Percentiles rank a stretch among this genome's conserved stretches.
Conservation (phyloP, 1,140 invertebrate species). For the Bombus breviceps region DNA sequence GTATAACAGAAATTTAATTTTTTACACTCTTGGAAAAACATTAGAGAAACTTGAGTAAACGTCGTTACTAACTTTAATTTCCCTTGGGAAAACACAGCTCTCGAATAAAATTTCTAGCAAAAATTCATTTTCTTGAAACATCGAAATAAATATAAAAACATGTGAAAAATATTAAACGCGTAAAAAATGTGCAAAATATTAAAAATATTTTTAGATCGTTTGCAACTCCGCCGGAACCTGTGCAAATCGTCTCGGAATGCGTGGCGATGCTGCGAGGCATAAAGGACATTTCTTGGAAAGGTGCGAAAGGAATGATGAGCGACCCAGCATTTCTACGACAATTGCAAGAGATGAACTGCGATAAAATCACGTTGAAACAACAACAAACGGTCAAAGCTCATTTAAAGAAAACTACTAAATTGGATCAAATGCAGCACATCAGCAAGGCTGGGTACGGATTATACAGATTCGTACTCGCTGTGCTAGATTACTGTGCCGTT, state of each 20-base stretch:
- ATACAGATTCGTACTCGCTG: conserved; percentile 92
- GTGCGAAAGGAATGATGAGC: conserved; percentile 94
- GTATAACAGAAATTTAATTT: neutral
- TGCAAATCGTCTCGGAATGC: conserved; percentile 94
- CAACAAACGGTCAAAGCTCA: conserved; percentile 87
- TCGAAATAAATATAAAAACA: neutral
- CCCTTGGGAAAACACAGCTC: neutral
- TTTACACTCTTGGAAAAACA: too few relatives aligned
- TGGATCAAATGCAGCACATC: conserved; percentile 89
- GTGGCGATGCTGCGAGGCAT: conserved; percentile 91
- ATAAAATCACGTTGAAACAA: conserved; percentile 89
- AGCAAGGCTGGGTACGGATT: conserved; percentile 92
- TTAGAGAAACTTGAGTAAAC: neutral
- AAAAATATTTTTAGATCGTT: conserved; percentile 85
- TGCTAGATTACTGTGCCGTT: conserved; percentile 93
- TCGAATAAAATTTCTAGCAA: neutral
- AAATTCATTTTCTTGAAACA: neutral
- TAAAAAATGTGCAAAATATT: too few relatives aligned
- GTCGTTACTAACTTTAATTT: neutral
- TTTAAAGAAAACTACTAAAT: conserved; percentile 87
- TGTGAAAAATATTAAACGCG: too few relatives aligned
- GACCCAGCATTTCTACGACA: conserved; percentile 92
- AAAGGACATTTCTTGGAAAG: conserved; percentile 95
- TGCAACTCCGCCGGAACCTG: conserved; percentile 93
- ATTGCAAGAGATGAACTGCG: conserved; percentile 93